Percentiles rank a stretch among this genome's conserved stretches.
Evolutionary conservation across 2,113 vertebrate species (phyloP).

Genomic region (Larimichthys polyactis): DNA sequence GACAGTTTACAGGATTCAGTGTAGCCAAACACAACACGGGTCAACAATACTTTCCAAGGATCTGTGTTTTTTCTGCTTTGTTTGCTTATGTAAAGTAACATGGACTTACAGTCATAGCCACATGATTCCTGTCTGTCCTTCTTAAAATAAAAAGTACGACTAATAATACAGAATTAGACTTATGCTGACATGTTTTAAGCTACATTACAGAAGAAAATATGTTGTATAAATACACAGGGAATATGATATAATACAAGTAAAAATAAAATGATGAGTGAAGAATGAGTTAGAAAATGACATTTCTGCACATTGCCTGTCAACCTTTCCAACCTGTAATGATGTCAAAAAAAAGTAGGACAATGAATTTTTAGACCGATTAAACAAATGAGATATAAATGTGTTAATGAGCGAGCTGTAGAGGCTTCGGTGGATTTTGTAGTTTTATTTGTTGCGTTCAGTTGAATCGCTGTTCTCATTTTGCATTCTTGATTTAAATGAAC

Average conservation of each 20-base stretch:
- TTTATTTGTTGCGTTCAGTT: no score
- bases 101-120: no score
- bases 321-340: not conserved
- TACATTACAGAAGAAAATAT: no score
- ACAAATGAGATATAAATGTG: no score
- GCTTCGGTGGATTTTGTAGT: no score
- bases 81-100: not conserved
- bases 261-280: not conserved
- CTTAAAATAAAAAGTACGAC: no score
- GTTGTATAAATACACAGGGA: not conserved
- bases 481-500: constrained; percentile 11
- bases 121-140: no score
- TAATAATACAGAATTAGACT: no score
- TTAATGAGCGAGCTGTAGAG: no score
- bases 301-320: not conserved
- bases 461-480: not conserved
- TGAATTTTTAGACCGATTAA: not conserved
- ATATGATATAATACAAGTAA: not conserved
- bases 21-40: constrained; percentile 28
- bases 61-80: not conserved
- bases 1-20: constrained; percentile 30
- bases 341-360: constrained; percentile 42
- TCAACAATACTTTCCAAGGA: constrained; percentile 41
- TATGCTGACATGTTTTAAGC: no score
- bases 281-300: not conserved